Evolutionary conservation across 1,140 invertebrate genomes (phyloP), one percentile per base, ranked within the genome.

Genomic region (Drosophila pallidifrons): DNA sequence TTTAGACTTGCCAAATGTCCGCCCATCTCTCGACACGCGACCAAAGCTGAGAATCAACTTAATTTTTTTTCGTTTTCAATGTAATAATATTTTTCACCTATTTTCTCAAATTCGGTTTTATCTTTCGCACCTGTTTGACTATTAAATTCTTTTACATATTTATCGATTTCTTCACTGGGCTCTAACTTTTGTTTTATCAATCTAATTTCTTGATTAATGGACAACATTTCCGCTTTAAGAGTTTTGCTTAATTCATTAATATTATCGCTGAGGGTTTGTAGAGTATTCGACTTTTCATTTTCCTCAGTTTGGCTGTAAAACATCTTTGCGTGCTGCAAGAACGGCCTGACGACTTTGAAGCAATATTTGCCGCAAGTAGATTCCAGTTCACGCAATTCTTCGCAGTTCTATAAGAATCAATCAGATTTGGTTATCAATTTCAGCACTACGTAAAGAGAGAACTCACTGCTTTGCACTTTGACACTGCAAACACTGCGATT

Each of bases 401-500:
- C 32, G 32, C 5, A 32, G 5, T 32, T 32, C 32, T 57, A 11
- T 1, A 57, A 41, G 5, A 20, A 3, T n/a, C 1, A 5, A 43
- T 43, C 7, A 11, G 10, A n/a, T 11, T 8, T 10, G 3, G 38
- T 41, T 41, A 41, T 43, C n/a, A 13, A n/a, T 43, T 43, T 13
- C 11, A 43, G 3, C 3, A 43, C 5, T 8, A 38, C 5, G 3
- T 4, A 25, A 25, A 20, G 15, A 6, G 8, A 0, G 1, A n/a
- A 57, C 54, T 57, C 5, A 57, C 54, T 20, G 15, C 54, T 11
- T 20, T 49, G n/a, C 0, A 49, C 28, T 63, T 43, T 32, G 8
- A n/a, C 11, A 52, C 15, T 46, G 7, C 51, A 15, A 74, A 10
- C 20, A 35, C 51, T 15, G 51, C n/a, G 30, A 54, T 54, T 54